Evolutionary conservation across 2,797 vertebrate species (phyloP), one percentile per base, ranked within the genome.

Genomic region (Pangasius djambal): DNA sequence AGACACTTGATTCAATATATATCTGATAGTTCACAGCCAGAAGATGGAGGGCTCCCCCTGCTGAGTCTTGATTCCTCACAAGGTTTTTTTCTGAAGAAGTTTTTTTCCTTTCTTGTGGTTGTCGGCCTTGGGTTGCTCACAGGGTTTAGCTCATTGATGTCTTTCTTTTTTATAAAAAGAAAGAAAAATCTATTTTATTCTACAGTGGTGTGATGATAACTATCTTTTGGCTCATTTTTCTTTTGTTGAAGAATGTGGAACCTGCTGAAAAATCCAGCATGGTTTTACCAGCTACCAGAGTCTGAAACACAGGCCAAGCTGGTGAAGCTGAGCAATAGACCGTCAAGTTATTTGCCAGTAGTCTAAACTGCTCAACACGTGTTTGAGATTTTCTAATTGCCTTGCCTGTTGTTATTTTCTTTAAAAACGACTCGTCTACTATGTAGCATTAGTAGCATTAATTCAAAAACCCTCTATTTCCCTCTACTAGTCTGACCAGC

Each of bases 11-110:
- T 48, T 48, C 44, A 48, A 48, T 48, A 48, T 48, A 48, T 48
- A 48, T 48, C 44, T 48, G 44, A 25, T 28, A 28, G 40, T 15
- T 77, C 44, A 55, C 77, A 79, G 15, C 7, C 50, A 31, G 50
- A 31, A 78, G 75, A 52, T 78, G 48, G n/a, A 78, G 75, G 48
- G 48, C 75, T 52, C 75, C 75, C 48, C 13, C 75, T 78, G 22
- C 50, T 55, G 50, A 55, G 16, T 18, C 77, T 55, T 79, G 28
- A 78, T 44, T 31, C 52, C n/a, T 57, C 4, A 7, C 75, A 31
- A 78, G 28, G 13, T 1, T 12, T 74, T 74, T 4, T 44, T 22
- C 70, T 40, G 12, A 16, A 40, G 15, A 72, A 40, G 18, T 2
- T 55, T 34, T 15, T 48, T 28, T 7, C 9, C 48, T 44, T 44